Percentiles rank a stretch among this genome's conserved stretches.
phyloP scores from a whole-genome alignment of 2,797 vertebrate species.

The Acanthornis magna region DNA sequence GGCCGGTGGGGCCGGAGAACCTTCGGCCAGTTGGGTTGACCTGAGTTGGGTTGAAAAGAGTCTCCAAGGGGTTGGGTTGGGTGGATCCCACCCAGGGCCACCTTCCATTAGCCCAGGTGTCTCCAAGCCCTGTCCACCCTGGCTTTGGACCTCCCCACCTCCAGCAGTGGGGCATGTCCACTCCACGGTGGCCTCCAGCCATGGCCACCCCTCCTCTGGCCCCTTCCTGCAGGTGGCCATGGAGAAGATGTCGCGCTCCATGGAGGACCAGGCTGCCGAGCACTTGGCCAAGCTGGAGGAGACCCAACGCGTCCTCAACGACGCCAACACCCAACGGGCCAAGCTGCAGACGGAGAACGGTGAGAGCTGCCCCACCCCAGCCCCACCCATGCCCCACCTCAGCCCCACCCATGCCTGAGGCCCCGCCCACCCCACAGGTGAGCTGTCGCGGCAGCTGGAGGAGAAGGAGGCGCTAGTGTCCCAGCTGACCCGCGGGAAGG shows the following conservation, averaged over 20 bases:
- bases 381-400: too few relatives aligned
- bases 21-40: background rate
- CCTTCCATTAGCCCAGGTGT: rapidly evolving
- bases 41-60: background rate
- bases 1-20: background rate
- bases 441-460: conserved; percentile 81
- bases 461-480: conserved; percentile 84
- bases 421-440: conserved; percentile 55
- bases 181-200: background rate
- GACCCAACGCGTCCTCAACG: conserved; percentile 80
- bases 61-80: background rate
- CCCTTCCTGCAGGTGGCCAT: conserved; percentile 74
- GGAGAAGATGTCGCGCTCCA: conserved; percentile 83
- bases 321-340: conserved; percentile 81
- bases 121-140: background rate
- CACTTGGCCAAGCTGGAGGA: conserved; percentile 83
- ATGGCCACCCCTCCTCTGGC: too few relatives aligned
- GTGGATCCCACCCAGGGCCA: background rate
- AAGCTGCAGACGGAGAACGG: conserved; percentile 88
- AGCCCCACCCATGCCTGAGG: too few relatives aligned
- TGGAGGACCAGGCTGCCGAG: conserved; percentile 86
- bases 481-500: conserved; percentile 83
- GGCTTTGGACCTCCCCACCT: background rate
- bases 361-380: conserved; percentile 6
- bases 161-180: background rate